A percentile compares a stretch with the other conserved stretches of the same genome.
Evolutionary conservation across 1,140 invertebrate genomes (phyloP).

Genomic region (Bombus terrestris): DNA sequence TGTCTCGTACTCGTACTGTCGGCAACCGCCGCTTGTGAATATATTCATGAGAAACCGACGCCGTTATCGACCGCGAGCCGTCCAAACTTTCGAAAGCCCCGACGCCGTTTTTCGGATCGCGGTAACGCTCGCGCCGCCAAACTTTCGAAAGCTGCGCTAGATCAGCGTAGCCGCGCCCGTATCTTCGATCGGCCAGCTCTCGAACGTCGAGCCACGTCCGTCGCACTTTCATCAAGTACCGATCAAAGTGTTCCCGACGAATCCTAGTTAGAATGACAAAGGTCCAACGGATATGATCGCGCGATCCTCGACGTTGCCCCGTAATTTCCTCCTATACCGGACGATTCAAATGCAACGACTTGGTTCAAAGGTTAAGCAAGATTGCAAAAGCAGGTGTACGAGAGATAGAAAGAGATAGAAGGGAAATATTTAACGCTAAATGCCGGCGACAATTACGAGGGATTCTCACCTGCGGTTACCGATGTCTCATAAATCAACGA

Average conservation of each 20-base stretch:
- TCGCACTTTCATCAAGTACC: slow-evolving; percentile 52
- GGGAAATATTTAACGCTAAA: not conserved
- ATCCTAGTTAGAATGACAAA: not conserved
- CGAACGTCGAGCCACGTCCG: no score
- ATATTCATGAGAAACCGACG: slow-evolving; percentile 75
- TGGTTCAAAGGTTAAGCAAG: not conserved
- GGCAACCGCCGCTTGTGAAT: slow-evolving; percentile 69
- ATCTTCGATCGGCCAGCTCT: not conserved
- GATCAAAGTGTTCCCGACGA: slow-evolving; percentile 55
- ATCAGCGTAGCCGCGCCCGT: not conserved
- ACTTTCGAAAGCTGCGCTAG: not conserved
- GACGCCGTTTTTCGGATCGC: slow-evolving; percentile 32
- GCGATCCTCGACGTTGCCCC: not conserved
- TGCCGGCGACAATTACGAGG: not conserved
- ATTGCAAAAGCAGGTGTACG: not conserved
- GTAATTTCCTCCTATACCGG: not conserved
- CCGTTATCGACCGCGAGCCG: slow-evolving; percentile 68
- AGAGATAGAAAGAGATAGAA: no score
- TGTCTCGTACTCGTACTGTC: slow-evolving; percentile 72
- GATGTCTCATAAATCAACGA: not conserved
- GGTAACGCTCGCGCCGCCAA: not conserved
- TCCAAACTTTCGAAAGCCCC: slow-evolving; percentile 59
- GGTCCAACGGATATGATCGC: not conserved
- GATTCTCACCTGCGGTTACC: not conserved
- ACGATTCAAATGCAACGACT: not conserved